Evolutionary conservation across 2,797 vertebrate species (phyloP).

Genomic region (Sitta carolinensis): DNA sequence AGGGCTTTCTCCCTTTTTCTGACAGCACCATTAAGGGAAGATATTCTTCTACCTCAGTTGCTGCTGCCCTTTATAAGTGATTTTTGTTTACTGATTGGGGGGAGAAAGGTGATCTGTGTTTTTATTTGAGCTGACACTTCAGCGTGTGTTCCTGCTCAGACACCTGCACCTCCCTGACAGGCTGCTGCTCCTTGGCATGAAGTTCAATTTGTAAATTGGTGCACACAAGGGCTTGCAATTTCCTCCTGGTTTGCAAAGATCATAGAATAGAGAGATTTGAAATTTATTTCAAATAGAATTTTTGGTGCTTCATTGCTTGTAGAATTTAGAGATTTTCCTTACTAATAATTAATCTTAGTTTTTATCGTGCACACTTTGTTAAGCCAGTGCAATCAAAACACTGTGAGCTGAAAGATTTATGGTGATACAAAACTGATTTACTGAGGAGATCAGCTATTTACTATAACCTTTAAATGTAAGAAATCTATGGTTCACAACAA

Average conservation of each 20-base stretch:
- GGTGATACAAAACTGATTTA: neutral
- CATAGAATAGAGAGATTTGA: neutral
- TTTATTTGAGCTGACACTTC: neutral
- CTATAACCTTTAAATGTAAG: neutral
- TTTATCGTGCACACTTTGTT: neutral
- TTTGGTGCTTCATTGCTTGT: neutral
- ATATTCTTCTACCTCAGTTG: neutral
- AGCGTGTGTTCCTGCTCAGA: neutral
- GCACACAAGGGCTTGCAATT: neutral
- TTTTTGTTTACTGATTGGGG: neutral
- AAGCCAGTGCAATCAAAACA: neutral
- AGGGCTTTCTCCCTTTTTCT: neutral
- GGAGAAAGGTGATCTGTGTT: neutral
- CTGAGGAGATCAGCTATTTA: neutral
- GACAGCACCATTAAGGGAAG: neutral
- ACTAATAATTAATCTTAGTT: neutral
- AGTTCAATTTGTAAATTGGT: neutral
- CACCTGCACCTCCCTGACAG: neutral
- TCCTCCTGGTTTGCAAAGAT: neutral
- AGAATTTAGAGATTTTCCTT: neutral
- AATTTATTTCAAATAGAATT: neutral
- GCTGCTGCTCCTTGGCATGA: neutral
- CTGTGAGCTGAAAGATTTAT: neutral
- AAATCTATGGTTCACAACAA: neutral
- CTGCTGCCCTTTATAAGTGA: neutral